Percentiles rank a stretch among this genome's conserved stretches.
Conservation (phyloP, 2,113 vertebrate species). For the Pao palembangensis region DNA sequence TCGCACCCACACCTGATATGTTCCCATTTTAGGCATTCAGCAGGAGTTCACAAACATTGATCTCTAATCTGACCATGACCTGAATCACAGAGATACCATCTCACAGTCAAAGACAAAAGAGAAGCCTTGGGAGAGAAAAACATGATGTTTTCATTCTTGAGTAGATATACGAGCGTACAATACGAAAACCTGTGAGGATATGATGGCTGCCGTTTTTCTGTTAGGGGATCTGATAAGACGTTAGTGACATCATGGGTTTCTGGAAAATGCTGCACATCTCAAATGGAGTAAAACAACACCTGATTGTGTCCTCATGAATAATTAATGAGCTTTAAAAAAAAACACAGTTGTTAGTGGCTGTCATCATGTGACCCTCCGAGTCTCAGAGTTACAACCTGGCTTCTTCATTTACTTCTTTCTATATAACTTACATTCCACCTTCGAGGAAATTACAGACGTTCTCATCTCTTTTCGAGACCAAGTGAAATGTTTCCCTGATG, state of each 20-base stretch:
- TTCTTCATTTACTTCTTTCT: not conserved
- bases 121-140: not conserved
- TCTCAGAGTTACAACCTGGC: not conserved
- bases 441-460: slow-evolving; percentile 99
- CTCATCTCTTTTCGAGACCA: slow-evolving; percentile 97
- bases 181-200: not conserved
- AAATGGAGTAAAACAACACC: slow-evolving; percentile 24
- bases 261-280: no score
- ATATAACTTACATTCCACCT: slow-evolving; percentile 92
- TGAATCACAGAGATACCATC: not conserved
- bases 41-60: not conserved
- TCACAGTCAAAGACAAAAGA: not conserved
- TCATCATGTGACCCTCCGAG: not conserved
- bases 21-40: not conserved
- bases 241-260: not conserved
- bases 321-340: slow-evolving; percentile 27
- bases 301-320: slow-evolving; percentile 27
- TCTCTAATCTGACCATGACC: not conserved
- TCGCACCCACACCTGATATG: not conserved
- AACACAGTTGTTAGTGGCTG: slow-evolving; percentile 9
- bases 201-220: not conserved
- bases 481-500: slow-evolving; percentile 98
- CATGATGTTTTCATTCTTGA: slow-evolving; percentile 5
- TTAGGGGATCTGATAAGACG: slow-evolving; percentile 9
- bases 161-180: not conserved